Evolutionary conservation across 2,113 vertebrate species (phyloP).

Genomic region (Phasianus colchicus): DNA sequence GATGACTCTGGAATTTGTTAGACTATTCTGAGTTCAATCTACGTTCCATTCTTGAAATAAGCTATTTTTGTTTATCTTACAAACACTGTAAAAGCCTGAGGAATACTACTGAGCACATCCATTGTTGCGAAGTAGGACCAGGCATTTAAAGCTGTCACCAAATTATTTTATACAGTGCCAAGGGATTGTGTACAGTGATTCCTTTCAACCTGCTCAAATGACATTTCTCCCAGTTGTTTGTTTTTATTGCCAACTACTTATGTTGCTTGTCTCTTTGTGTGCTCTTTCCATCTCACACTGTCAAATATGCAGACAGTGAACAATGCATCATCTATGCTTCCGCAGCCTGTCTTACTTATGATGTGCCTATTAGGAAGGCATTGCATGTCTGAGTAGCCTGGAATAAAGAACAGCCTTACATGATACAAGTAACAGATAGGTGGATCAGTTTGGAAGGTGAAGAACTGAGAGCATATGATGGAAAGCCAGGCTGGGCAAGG

Average conservation of each 20-base stretch:
- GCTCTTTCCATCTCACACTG: conserved; percentile 72
- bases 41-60: background rate
- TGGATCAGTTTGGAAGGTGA: conserved; percentile 59
- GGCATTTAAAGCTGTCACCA: background rate
- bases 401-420: conserved; percentile 40
- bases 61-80: conserved; percentile 30
- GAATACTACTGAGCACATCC: background rate
- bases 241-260: conserved; percentile 71
- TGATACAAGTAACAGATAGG: conserved; percentile 56
- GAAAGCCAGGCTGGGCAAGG: conserved; percentile 43
- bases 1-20: conserved; percentile 7
- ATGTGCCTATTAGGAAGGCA: conserved; percentile 59
- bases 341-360: conserved; percentile 59
- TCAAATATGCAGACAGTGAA: conserved; percentile 62
- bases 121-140: conserved; percentile 35
- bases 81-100: conserved; percentile 41
- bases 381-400: conserved; percentile 65
- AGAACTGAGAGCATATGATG: conserved; percentile 25
- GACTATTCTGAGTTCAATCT: background rate
- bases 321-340: conserved; percentile 63
- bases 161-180: conserved; percentile 2
- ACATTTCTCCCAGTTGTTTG: conserved; percentile 71
- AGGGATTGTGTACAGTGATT: conserved; percentile 59
- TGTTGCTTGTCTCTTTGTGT: conserved; percentile 67
- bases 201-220: conserved; percentile 83